Evolutionary conservation across 1,140 invertebrate genomes (phyloP).

Genomic region (Gerris buenoi): DNA sequence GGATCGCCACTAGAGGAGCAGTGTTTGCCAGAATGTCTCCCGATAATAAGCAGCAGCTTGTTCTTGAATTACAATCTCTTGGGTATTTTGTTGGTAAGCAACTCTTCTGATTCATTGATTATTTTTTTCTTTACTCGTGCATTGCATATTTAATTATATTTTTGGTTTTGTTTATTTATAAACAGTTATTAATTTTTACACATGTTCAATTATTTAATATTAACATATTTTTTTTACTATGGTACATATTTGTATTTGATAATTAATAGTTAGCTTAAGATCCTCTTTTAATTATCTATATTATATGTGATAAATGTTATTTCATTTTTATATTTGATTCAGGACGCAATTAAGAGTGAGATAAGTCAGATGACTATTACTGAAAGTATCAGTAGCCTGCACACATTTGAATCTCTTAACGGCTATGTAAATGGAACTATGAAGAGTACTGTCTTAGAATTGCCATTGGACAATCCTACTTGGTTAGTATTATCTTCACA

Average conservation of each 20-base stretch:
- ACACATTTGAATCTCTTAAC: constrained; percentile 16
- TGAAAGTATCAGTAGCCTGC: constrained; percentile 16
- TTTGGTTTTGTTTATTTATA: too few relatives aligned
- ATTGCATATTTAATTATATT: too few relatives aligned
- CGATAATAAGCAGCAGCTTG: constrained; percentile 85
- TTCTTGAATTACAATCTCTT: constrained; percentile 67
- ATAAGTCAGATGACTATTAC: constrained; percentile 15
- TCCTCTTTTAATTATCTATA: too few relatives aligned
- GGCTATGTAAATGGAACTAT: constrained; percentile 14
- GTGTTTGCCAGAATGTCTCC: constrained; percentile 92
- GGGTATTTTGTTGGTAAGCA: constrained; percentile 62
- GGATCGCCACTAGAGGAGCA: constrained; percentile 53
- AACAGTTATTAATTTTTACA: too few relatives aligned
- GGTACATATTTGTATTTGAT: too few relatives aligned
- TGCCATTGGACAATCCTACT: constrained; percentile 13
- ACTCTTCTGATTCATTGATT: too few relatives aligned
- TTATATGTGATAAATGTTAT: too few relatives aligned
- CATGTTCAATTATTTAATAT: too few relatives aligned
- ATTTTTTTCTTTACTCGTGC: too few relatives aligned
- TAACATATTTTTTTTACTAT: too few relatives aligned
- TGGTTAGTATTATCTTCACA: too few relatives aligned
- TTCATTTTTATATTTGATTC: constrained; percentile 5
- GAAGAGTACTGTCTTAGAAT: constrained; percentile 17
- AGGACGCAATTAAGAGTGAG: constrained; percentile 8
- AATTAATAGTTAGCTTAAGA: too few relatives aligned